Evolutionary conservation across 2,113 vertebrate species (phyloP).

Genomic region (Leptobrachium leishanense): DNA sequence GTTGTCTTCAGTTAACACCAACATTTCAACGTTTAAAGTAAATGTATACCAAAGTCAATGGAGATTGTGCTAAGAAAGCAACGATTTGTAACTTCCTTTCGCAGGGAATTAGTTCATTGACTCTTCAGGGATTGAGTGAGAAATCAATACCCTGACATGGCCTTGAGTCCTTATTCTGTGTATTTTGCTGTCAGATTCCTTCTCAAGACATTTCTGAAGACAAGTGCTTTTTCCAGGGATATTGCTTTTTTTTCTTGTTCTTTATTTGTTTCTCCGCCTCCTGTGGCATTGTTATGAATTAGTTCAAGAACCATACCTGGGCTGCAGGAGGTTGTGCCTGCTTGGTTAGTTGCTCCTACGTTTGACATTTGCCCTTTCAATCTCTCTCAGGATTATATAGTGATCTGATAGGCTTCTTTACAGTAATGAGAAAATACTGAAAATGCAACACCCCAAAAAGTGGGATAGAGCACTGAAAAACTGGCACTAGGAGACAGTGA

Average conservation of each 20-base stretch:
- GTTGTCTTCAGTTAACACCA: not conserved
- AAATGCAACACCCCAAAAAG: too few species aligned
- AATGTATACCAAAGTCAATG: constrained; percentile 24
- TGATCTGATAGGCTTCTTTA: too few species aligned
- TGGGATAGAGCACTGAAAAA: too few species aligned
- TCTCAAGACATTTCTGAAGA: constrained; percentile 22
- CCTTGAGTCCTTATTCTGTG: constrained; percentile 28
- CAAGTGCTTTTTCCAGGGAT: constrained; percentile 26
- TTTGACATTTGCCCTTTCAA: too few species aligned
- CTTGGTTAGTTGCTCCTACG: too few species aligned
- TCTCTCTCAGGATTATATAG: too few species aligned
- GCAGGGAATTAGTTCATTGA: constrained; percentile 40
- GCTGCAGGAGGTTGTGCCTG: too few species aligned
- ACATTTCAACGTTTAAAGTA: constrained; percentile 1
- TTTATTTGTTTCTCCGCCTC: not conserved
- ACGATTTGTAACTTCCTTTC: constrained; percentile 30
- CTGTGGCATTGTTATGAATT: constrained; percentile 16
- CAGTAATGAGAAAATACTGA: too few species aligned
- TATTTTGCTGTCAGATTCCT: constrained; percentile 27
- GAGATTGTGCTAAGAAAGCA: constrained; percentile 40
- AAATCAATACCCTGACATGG: constrained; percentile 45
- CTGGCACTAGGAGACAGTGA: too few species aligned
- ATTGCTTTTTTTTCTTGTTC: constrained; percentile 27
- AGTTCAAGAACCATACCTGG: not conserved
- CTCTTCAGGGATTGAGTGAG: constrained; percentile 32